Evolutionary conservation across 2,888 invertebrate species (phyloP), one percentile per base, ranked within the genome.

Genomic region (Mythimna pallens): DNA sequence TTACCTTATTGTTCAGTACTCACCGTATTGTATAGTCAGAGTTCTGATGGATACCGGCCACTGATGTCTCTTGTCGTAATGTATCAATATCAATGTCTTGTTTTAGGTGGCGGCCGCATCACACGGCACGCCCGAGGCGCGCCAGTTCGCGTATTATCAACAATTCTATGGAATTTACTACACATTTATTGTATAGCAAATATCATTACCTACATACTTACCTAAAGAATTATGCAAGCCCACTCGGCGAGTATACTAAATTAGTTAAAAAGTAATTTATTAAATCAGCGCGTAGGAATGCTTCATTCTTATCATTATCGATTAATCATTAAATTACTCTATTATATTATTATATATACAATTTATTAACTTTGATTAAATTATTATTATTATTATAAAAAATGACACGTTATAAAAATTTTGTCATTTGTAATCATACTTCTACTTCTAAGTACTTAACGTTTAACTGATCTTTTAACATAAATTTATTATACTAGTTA

Each of bases 211-310:
- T 92, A 94, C 92, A 92, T 93, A 93, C 92, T 93, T 90, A 93
- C 89, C 86, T 92, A 93, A 93, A 92, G 87, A 92, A 90, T 91
- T 92, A 92, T 93, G 92, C 94, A 91, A 94, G 94, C 94, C 94
- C 91, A 89, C 91, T 93, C 91, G 96, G 95, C 95, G 93, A 97
- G 97, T 97, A 96, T 97, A 97, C 97, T 97, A 97, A 93, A 96
- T 97, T 97, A 97, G 97, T 97, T 97, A 97, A 97, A 43, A 96
- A 96, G 96, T 97, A 97, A 97, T 97, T 96, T 95, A 96, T 95
- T 96, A 96, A 95, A 96, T 94, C 96, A 96, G 94, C 96, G 94
- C 95, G 96, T 96, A 96, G 96, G 93, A 94, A 96, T 94, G 96
- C 96, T 96, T 96, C 96, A 96, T 96, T 95, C 94, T 96, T 96